phyloP scores from a whole-genome alignment of 2,797 vertebrate species.

The Ctenopoma multispine region DNA sequence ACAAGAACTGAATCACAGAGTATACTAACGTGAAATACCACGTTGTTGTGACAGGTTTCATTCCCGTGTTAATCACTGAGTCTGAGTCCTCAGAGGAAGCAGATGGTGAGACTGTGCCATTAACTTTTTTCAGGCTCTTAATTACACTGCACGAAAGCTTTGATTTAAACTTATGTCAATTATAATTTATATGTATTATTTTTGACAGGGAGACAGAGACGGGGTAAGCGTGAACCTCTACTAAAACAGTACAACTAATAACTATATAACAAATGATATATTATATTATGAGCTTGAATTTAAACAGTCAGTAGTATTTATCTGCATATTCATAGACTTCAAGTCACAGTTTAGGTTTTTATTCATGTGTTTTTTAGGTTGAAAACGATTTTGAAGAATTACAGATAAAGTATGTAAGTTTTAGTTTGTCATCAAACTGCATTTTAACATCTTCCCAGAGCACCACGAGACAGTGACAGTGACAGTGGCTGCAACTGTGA shows the following conservation, averaged over 20 bases:
- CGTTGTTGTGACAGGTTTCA: constrained; percentile 4
- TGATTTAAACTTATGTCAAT: background rate
- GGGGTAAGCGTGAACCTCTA: constrained; percentile 46
- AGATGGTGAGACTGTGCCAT: constrained; percentile 55
- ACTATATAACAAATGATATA: background rate
- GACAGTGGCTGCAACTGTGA: constrained; percentile 41
- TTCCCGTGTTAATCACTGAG: constrained; percentile 39
- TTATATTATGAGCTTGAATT: background rate
- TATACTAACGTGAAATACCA: constrained; percentile 15
- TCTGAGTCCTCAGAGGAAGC: constrained; percentile 69
- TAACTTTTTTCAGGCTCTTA: background rate
- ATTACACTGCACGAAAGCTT: constrained; percentile 4
- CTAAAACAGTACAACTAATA: background rate
- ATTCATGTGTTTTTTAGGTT: background rate
- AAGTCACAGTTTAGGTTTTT: background rate
- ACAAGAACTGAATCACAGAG: background rate
- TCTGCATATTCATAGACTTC: background rate
- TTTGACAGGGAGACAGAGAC: constrained; percentile 62
- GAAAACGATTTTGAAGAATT: background rate
- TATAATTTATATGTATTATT: background rate
- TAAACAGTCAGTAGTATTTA: background rate
- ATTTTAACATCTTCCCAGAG: constrained; percentile 50
- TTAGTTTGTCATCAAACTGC: background rate
- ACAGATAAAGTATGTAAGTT: background rate
- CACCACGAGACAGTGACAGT: constrained; percentile 50